A percentile compares a stretch with the other conserved stretches of the same genome.
These are phyloP conservation scores for Crossocerus cetratus DNA, from an alignment of 2,888 invertebrate species.

Conservation along the genomic window DNA sequence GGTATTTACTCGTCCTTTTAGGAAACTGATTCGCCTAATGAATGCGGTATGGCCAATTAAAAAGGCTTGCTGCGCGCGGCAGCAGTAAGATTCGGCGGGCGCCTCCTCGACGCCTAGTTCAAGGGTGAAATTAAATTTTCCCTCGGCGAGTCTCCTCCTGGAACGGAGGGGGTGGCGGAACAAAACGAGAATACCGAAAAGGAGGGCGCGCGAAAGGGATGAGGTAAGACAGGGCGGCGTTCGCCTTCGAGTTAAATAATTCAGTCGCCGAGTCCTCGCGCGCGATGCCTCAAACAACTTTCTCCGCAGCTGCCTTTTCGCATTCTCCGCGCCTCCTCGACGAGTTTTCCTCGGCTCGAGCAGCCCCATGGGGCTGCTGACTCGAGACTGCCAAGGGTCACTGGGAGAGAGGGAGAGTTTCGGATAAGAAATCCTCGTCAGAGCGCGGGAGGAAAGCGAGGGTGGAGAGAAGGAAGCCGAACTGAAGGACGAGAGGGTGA, in stretches of 20 bases:
- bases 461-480: neutral
- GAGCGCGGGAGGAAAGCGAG: conserved; percentile 9
- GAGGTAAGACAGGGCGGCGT: conserved; percentile 47
- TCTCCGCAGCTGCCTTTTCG: conserved; percentile 55
- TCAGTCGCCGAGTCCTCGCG: conserved; percentile 58
- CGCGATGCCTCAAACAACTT: conserved; percentile 53
- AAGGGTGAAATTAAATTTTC: conserved; percentile 1
- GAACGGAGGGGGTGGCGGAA: neutral
- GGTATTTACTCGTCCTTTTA: neutral
- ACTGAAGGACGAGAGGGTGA: neutral
- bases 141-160: neutral
- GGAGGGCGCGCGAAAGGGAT: conserved; percentile 9
- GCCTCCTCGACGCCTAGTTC: neutral
- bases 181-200: conserved; percentile 1
- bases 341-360: conserved; percentile 16
- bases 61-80: conserved; percentile 29
- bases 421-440: conserved; percentile 56
- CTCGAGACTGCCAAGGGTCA: conserved; percentile 14
- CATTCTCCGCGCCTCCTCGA: conserved; percentile 37
- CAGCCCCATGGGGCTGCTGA: conserved; percentile 14
- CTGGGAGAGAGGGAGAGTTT: conserved; percentile 7
- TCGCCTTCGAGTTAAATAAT: conserved; percentile 71
- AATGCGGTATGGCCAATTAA: conserved; percentile 51
- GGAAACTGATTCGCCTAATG: neutral
- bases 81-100: conserved; percentile 11